Base-by-base conservation (phyloP, 2,888 invertebrate species). In the Norana najaformis region DNA sequence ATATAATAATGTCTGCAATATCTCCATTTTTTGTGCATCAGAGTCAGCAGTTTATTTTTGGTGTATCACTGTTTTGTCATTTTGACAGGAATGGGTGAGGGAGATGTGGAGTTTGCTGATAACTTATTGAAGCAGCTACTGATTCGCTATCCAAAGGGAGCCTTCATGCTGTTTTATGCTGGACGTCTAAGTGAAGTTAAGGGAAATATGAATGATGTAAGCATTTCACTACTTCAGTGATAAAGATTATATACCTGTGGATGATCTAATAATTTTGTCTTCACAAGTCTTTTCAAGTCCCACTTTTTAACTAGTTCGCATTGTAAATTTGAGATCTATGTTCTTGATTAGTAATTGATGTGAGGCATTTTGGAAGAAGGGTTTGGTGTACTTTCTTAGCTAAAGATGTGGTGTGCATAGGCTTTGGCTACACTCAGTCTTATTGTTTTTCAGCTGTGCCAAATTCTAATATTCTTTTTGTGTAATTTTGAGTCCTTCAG, bases 151-250 rank as follows among this genome's bases (percentile, higher is more conserved):
- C 96, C 98, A 90, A 95, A 95, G 96, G 98, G 98, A 88, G 97
- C 98, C 2, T 97, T 98, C 96, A 98, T 98, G 95, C 95, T 98
- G 53, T 98, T 98, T 94, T 97, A 98, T 94, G 97, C 97, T 95
- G 98, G 97, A 0, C 96, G 98, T 37, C 95, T 97, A 83, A 97
- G 98, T 94, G 96, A 98, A 93, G 96, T 98, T 93, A 96, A 96
- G 91, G 98, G 98, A 0, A 96, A 97, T 93, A 95, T 97, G 88
- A 96, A 96, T 36, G 96, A 94, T 92, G 95, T 95, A 92, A 92
- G 93, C 92, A 37, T 30, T 37, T 39, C 82, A 4, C 0, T 16
- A 69, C 69, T 69, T 69, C 69, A n/a, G n/a, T 69, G n/a, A 69
- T n/a, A 30, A 16, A n/a, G 69, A 69, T 13, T 69, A n/a, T n/a